Evolutionary conservation across 2,113 vertebrate species (phyloP).

Genomic region (Nestor notabilis): DNA sequence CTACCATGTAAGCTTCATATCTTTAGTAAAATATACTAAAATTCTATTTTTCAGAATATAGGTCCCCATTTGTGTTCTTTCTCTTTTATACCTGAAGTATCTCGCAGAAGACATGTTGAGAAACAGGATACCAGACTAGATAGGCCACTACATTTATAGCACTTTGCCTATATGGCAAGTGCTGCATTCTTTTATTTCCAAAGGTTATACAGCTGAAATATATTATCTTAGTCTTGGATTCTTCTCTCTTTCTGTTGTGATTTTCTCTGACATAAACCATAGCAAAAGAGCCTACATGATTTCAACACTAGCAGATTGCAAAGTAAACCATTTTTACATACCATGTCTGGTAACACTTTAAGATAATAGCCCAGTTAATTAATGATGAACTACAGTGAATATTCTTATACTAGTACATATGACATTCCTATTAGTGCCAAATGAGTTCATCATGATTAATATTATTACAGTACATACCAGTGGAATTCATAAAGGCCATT

Average conservation of each 20-base stretch:
- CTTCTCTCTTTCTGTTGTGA: constrained; percentile 71
- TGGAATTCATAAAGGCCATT: constrained; percentile 64
- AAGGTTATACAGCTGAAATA: constrained; percentile 64
- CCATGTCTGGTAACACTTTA: constrained; percentile 86
- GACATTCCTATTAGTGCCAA: constrained; percentile 79
- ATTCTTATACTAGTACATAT: constrained; percentile 79
- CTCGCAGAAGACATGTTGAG: not conserved
- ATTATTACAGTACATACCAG: constrained; percentile 79
- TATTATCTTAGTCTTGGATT: constrained; percentile 64
- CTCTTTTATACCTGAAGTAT: not conserved
- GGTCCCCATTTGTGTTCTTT: not conserved
- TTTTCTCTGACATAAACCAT: constrained; percentile 79
- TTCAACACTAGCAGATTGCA: constrained; percentile 79
- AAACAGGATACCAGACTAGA: not conserved
- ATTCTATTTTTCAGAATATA: not conserved
- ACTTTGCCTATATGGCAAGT: not conserved
- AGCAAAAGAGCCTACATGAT: constrained; percentile 72
- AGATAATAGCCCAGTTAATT: constrained; percentile 83
- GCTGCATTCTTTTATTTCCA: constrained; percentile 27
- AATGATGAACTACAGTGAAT: constrained; percentile 82
- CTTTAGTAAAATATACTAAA: not conserved
- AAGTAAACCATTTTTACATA: constrained; percentile 85
- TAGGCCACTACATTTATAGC: not conserved
- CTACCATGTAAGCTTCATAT: not conserved
- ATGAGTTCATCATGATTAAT: constrained; percentile 83